Evolutionary conservation across 2,797 vertebrate genomes (phyloP).

Genomic region (Carapus acus): DNA sequence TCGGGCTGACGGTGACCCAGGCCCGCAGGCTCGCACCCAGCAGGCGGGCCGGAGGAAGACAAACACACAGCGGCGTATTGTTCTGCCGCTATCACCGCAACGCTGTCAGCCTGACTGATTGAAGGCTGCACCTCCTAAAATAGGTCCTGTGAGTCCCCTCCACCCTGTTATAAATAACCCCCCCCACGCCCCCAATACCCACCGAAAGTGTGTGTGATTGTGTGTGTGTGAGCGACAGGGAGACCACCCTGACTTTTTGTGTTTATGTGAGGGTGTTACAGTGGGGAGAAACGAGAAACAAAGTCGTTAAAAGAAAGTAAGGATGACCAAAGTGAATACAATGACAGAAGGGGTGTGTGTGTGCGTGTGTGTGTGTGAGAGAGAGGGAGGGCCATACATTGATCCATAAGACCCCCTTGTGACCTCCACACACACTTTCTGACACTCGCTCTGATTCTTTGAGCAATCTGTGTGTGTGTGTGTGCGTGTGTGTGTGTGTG

Average conservation of each 20-base stretch:
- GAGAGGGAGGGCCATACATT: constrained; percentile 41
- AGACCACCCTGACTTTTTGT: constrained; percentile 26
- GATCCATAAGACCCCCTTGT: constrained; percentile 40
- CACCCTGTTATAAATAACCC: constrained; percentile 68
- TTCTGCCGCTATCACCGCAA: constrained; percentile 67
- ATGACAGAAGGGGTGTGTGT: constrained; percentile 61
- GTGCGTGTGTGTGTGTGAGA: too few species aligned
- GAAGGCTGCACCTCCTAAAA: constrained; percentile 64
- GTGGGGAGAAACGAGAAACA: constrained; percentile 20
- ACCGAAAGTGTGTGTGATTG: constrained; percentile 9
- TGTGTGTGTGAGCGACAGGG: constrained; percentile 4
- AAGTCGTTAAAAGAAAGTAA: constrained; percentile 37
- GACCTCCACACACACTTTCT: constrained; percentile 36
- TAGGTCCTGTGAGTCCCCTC: constrained; percentile 59
- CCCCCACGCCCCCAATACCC: too few species aligned
- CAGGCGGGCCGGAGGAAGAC: constrained; percentile 54
- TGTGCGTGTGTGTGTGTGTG: neutral
- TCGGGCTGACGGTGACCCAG: constrained; percentile 52
- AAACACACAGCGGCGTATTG: constrained; percentile 64
- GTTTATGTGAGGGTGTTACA: constrained; percentile 18
- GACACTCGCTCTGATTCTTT: constrained; percentile 17
- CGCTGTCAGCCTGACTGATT: constrained; percentile 66
- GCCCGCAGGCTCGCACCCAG: constrained; percentile 34
- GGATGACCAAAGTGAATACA: constrained; percentile 62
- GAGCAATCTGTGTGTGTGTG: constrained; percentile 4